phyloP scores from a whole-genome alignment of 2,797 vertebrate species.

The Crenichthys baileyi region DNA sequence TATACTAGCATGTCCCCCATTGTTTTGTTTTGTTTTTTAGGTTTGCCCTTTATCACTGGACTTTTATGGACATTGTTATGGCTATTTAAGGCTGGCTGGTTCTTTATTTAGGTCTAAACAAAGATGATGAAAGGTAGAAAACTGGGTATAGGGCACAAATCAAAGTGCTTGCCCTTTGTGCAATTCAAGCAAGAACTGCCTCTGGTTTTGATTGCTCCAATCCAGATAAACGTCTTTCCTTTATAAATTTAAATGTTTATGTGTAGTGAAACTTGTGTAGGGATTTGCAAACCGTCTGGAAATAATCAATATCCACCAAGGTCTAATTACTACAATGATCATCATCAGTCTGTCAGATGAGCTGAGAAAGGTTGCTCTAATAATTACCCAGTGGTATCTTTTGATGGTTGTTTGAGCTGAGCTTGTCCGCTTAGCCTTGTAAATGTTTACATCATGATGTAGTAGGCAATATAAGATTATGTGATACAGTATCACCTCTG shows the following conservation, averaged over 20 bases:
- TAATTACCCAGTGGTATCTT: constrained; percentile 57
- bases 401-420: constrained; percentile 39
- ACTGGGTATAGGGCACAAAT: no score
- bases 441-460: constrained; percentile 41
- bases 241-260: constrained; percentile 29
- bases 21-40: neutral
- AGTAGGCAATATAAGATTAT: constrained; percentile 35
- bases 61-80: neutral
- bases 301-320: constrained; percentile 67
- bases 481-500: constrained; percentile 26
- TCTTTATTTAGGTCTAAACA: neutral
- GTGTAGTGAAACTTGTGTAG: constrained; percentile 27
- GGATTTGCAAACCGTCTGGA: constrained; percentile 61
- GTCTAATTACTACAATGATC: constrained; percentile 64
- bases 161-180: no score
- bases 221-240: constrained; percentile 9
- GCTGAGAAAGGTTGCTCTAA: constrained; percentile 55
- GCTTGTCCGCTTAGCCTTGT: constrained; percentile 26
- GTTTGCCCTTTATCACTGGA: neutral
- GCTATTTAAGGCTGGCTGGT: neutral
- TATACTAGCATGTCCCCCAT: no score
- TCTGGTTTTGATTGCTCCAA: constrained; percentile 29
- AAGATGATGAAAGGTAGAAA: neutral
- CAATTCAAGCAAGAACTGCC: neutral
- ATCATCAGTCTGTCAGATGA: constrained; percentile 62